Percentiles rank a stretch among this genome's conserved stretches.
phyloP scores from a whole-genome alignment of 2,113 vertebrate species.

The Eolophus roseicapilla region DNA sequence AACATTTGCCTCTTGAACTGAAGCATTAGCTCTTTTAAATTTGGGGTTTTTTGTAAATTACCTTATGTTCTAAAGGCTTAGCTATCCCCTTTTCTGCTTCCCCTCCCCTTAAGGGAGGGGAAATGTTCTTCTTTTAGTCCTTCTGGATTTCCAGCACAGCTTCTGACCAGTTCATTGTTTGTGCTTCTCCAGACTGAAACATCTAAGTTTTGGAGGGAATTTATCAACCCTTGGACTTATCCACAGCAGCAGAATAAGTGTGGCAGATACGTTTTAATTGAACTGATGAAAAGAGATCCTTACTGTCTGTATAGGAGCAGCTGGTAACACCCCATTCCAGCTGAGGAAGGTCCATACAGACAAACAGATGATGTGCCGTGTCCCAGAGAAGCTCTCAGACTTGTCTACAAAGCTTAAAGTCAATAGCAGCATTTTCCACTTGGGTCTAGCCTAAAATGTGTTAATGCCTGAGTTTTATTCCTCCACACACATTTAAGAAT shows the following conservation, averaged over 20 bases:
- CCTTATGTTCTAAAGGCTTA: neutral
- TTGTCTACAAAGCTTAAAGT: neutral
- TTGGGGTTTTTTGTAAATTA: neutral
- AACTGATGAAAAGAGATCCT: neutral
- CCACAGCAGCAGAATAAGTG: neutral
- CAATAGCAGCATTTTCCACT: neutral
- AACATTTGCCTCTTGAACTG: neutral
- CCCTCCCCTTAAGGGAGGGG: rapidly evolving
- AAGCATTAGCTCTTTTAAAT: neutral
- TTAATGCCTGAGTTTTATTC: neutral
- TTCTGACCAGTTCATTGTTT: neutral
- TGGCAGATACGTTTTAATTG: neutral
- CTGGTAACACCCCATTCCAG: neutral
- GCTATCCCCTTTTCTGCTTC: neutral
- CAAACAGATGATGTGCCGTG: neutral
- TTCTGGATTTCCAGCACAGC: neutral
- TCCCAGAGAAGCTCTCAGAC: neutral
- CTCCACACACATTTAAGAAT: neutral
- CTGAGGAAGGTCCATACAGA: neutral
- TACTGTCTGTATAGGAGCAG: neutral
- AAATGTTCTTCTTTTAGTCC: neutral
- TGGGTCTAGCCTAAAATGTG: neutral
- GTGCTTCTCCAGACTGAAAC: neutral
- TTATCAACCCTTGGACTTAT: neutral
- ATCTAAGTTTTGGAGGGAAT: neutral